Evolutionary conservation across 92 coral and sea anemone genomes (phyloP), one percentile per base, ranked within the genome.

Genomic region (Palythoa grandis): DNA sequence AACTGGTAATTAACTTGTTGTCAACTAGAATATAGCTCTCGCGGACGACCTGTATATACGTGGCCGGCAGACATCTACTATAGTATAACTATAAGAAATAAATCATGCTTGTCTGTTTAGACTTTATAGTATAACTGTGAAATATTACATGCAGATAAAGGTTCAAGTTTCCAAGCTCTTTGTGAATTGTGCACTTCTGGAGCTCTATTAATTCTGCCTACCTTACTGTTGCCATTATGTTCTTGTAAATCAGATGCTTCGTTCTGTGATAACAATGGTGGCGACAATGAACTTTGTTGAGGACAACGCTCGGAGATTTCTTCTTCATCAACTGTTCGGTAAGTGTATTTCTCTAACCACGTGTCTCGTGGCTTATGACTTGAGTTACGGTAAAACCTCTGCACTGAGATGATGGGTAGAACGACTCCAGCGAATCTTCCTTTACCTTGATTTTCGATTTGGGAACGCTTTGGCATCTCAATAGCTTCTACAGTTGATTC

Each of bases 261-360:
- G 52, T 48, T 60, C 16, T 14, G 60, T 53, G 58, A 11, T 7
- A 22, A 15, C n/a, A 48, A 40, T 0, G 72, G 22, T 53, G 74
- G 15, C 7, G 85, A 65, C 74, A 16, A 6, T 23, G 56, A 47
- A 47, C 15, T 23, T 24, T 11, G 22, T 13, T 7, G 61, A n/a
- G 23, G 39, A 14, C 67, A 57, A 23, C 11, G 29, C 7, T 37
- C n/a, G 14, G 61, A 70, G 23, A 10, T 6, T 14, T 67, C 61
- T 7, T 2, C 11, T 17, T 80, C 74, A 23, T 80, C 74, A 47
- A 80, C 85, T 80, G 83, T 83, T 58, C 86, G 90, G 23, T 90
- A 90, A 72, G 92, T 89, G 65, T 94, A 94, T 37, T 93, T 89
- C 50, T 94, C 95, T 11, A 94, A 92, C 95, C 95, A 94, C 8